Evolutionary conservation across 2,113 vertebrate genomes (phyloP).

Genomic region (Dasyprocta punctata): DNA sequence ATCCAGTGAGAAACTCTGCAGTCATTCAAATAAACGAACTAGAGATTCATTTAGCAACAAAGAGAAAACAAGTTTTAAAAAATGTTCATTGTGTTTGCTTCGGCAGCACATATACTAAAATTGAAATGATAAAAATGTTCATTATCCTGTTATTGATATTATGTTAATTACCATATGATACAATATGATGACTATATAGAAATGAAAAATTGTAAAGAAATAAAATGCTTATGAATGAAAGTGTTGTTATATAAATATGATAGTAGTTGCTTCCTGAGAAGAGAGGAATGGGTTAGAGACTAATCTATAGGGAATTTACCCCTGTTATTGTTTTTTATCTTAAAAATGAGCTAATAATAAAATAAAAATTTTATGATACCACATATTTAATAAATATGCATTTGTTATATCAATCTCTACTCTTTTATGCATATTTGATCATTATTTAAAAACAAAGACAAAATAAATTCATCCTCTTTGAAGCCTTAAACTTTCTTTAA

Average conservation of each 20-base stretch:
- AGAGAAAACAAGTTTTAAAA: neutral
- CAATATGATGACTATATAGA: neutral
- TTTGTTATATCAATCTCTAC: neutral
- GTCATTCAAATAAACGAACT: neutral
- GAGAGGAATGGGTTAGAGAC: neutral
- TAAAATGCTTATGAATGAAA: conserved; percentile 1
- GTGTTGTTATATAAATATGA: neutral
- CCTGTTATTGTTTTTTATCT: neutral
- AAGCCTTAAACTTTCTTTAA: neutral
- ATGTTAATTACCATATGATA: neutral
- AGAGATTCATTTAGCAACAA: neutral
- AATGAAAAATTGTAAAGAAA: neutral
- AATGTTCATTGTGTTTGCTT: too few relatives aligned
- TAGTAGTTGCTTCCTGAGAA: neutral
- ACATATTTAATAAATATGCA: neutral
- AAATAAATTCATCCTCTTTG: neutral
- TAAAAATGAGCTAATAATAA: neutral
- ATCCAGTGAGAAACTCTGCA: neutral
- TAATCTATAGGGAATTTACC: neutral
- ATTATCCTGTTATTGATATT: neutral
- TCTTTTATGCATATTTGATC: neutral
- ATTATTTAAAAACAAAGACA: neutral
- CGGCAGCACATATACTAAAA: too few relatives aligned
- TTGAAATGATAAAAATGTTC: too few relatives aligned
- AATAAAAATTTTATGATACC: conserved; percentile 3